Percentiles rank a stretch among this genome's conserved stretches.
Conservation (phyloP, 2,888 invertebrate species). For the Fissipunctia ypsillon region DNA sequence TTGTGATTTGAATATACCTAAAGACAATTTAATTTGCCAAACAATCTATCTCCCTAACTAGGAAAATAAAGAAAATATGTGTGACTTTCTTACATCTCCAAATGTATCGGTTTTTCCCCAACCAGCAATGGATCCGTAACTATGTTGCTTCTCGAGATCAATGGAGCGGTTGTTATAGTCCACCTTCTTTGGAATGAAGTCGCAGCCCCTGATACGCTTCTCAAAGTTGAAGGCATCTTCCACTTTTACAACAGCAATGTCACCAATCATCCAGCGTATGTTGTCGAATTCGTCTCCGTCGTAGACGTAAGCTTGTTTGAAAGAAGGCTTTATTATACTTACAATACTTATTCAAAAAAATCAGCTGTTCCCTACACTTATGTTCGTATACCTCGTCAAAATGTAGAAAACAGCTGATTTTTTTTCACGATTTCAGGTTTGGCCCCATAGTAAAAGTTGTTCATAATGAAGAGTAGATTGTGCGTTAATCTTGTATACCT, state of each 20-base stretch:
- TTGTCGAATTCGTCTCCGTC: slow-evolving; percentile 83
- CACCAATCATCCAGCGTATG: slow-evolving; percentile 85
- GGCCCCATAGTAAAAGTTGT: too few relatives aligned
- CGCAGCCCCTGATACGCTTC: slow-evolving; percentile 80
- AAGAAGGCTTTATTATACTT: slow-evolving; percentile 3
- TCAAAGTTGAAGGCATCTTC: slow-evolving; percentile 84
- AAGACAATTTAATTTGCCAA: background rate
- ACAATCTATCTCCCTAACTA: background rate
- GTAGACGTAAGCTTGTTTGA: slow-evolving; percentile 77
- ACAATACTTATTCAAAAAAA: too few relatives aligned
- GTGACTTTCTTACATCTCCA: slow-evolving; percentile 72
- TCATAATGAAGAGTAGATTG: too few relatives aligned
- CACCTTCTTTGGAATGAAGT: slow-evolving; percentile 80
- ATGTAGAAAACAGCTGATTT: too few relatives aligned
- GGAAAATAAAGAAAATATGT: background rate
- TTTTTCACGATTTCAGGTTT: too few relatives aligned
- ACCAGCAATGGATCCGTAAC: slow-evolving; percentile 77
- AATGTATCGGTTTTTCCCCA: slow-evolving; percentile 80
- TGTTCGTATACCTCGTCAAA: too few relatives aligned
- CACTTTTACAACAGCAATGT: slow-evolving; percentile 84
- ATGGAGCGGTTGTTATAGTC: slow-evolving; percentile 77
- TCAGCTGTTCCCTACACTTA: too few relatives aligned
- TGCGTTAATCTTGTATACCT: too few relatives aligned
- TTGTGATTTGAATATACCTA: background rate
- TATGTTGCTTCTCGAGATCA: slow-evolving; percentile 74